Percentiles rank a stretch among this genome's conserved stretches.
These are phyloP conservation scores for Globicephala melas DNA, from an alignment of 2,113 vertebrate species.

Conservation along the genomic window DNA sequence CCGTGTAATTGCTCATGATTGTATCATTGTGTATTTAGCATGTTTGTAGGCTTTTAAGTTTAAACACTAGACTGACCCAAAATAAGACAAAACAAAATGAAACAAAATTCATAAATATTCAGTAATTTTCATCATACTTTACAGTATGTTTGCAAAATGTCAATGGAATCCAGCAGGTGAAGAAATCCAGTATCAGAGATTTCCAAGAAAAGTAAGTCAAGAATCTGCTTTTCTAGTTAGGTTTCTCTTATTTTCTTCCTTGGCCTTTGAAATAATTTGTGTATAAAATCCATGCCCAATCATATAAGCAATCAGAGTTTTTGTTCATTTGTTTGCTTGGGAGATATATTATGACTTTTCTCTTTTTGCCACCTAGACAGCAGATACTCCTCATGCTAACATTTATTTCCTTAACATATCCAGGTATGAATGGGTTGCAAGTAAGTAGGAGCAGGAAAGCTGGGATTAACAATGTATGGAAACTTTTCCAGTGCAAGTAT, in stretches of 20 bases:
- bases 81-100: slow-evolving; percentile 43
- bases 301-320: not conserved
- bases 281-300: not conserved
- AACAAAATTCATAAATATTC: slow-evolving; percentile 13
- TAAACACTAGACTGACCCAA: not conserved
- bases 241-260: slow-evolving; percentile 5
- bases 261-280: not conserved
- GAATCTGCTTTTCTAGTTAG: not conserved
- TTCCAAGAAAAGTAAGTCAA: not conserved
- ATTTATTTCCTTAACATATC: not conserved
- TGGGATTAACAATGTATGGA: not conserved
- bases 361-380: not conserved
- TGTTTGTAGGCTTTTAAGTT: slow-evolving; percentile 61
- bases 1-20: slow-evolving; percentile 81
- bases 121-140: not conserved
- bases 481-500: not conserved
- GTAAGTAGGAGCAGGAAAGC: not conserved
- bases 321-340: not conserved
- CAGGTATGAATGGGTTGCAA: not conserved
- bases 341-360: not conserved
- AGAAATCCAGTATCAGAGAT: not conserved
- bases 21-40: slow-evolving; percentile 82
- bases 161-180: not conserved
- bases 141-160: not conserved
- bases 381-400: not conserved